phyloP scores from a whole-genome alignment of 2,797 vertebrate genomes.

The Dromococcyx pavoninus region DNA sequence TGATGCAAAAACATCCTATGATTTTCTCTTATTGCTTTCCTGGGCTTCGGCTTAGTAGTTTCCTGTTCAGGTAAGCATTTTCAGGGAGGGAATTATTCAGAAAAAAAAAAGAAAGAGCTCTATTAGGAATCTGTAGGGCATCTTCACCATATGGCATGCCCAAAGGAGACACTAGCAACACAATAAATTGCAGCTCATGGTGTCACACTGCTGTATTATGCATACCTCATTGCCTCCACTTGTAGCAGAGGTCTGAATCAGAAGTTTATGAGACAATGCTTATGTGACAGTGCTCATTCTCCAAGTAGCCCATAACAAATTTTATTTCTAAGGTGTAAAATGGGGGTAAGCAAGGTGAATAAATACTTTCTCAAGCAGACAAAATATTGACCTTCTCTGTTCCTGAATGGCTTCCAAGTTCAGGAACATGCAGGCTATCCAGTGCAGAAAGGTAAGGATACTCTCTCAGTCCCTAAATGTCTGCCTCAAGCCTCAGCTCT shows the following conservation, averaged over 20 bases:
- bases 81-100: neutral
- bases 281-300: neutral
- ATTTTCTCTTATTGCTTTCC: neutral
- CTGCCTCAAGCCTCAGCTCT: neutral
- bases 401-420: neutral
- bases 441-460: neutral
- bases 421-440: fast-evolving
- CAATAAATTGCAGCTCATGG: neutral
- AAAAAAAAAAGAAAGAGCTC: neutral
- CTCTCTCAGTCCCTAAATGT: neutral
- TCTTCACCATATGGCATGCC: neutral
- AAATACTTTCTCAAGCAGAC: neutral
- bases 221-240: neutral
- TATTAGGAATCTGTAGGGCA: neutral
- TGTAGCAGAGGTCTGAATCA: neutral
- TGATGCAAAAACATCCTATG: fast-evolving
- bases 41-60: neutral
- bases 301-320: neutral
- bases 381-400: neutral
- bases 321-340: neutral
- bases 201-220: neutral
- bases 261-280: neutral
- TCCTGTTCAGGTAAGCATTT: neutral
- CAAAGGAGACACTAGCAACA: neutral
- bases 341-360: neutral